Conservation (phyloP, 2,888 invertebrate species). For the Ochropacha duplaris region DNA sequence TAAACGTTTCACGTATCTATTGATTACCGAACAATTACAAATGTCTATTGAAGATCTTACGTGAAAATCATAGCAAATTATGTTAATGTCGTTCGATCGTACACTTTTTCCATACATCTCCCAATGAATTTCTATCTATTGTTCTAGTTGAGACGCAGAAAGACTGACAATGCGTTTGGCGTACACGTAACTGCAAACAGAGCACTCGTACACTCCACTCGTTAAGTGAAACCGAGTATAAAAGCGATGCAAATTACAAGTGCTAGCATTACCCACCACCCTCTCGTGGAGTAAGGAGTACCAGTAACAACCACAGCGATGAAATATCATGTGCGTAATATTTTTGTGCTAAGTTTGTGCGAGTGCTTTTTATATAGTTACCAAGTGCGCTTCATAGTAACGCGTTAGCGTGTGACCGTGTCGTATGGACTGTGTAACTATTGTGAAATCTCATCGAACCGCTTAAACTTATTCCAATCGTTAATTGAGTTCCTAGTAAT, state of each 20-base stretch:
- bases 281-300: conserved; percentile 65
- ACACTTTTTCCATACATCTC: conserved; percentile 59
- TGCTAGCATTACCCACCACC: conserved; percentile 74
- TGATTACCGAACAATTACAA: conserved; percentile 38
- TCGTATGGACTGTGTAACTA: not conserved
- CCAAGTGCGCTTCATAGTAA: not conserved
- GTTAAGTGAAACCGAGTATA: conserved; percentile 78
- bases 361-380: conserved; percentile 8
- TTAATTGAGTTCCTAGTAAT: conserved; percentile 8
- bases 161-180: conserved; percentile 64
- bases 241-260: conserved; percentile 79
- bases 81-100: conserved; percentile 38
- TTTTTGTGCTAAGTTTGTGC: conserved; percentile 35
- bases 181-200: conserved; percentile 67
- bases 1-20: conserved; percentile 14
- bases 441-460: not conserved
- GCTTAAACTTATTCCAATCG: conserved; percentile 6
- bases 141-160: conserved; percentile 66
- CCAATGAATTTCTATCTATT: conserved; percentile 77
- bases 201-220: conserved; percentile 59
- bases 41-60: conserved; percentile 28
- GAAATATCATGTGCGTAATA: conserved; percentile 77
- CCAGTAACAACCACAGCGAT: conserved; percentile 52
- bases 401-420: not conserved
- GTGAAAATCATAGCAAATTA: conserved; percentile 45